Conservation (phyloP, 2,113 vertebrate genomes). For the Melanerpes formicivorus region DNA sequence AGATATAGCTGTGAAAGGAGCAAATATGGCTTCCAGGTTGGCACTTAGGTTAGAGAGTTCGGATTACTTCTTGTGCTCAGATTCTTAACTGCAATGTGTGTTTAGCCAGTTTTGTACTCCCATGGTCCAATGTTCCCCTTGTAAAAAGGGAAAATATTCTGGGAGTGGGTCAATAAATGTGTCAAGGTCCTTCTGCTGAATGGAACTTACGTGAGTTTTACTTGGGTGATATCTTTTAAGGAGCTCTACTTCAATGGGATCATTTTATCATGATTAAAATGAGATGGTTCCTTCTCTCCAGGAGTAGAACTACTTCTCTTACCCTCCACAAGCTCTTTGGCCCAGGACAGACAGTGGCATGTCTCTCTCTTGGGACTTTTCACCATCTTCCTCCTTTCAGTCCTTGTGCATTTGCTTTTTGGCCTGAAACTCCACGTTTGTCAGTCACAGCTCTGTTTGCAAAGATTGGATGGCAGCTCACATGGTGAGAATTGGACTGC, state of each 20-base stretch:
- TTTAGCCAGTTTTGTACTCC: slow-evolving; percentile 10
- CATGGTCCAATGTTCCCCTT: neutral
- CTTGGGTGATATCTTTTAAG: neutral
- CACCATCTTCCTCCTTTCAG: neutral
- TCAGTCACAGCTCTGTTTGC: neutral
- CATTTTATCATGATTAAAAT: neutral
- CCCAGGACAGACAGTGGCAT: neutral
- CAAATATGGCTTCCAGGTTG: neutral
- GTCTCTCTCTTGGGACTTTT: neutral
- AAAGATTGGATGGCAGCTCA: neutral
- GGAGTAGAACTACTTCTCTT: neutral
- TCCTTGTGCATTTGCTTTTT: neutral
- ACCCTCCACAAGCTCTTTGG: neutral
- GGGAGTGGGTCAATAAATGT: slow-evolving; percentile 36
- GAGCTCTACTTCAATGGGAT: neutral
- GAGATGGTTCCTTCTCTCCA: neutral
- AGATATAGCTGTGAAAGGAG: neutral
- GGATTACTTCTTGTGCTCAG: neutral
- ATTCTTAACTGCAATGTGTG: neutral
- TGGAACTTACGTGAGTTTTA: neutral
- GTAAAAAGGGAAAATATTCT: neutral
- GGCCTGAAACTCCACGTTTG: neutral
- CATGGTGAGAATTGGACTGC: neutral
- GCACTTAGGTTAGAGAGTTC: neutral
- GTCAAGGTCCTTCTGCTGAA: slow-evolving; percentile 33